Conservation (phyloP, 1,140 invertebrate species). For the Aphis gossypii region DNA sequence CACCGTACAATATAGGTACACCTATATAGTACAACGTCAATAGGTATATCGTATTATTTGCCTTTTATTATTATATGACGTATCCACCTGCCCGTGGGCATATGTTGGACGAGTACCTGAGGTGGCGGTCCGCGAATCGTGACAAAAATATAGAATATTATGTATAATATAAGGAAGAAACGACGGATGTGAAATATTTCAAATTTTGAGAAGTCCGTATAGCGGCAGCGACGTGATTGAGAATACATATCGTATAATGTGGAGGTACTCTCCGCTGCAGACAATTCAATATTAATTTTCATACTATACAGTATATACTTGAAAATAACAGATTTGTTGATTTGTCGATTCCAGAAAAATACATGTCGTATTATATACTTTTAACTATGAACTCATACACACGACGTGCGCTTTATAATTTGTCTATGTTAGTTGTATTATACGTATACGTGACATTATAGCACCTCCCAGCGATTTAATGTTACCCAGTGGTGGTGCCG, state of each 20-base stretch:
- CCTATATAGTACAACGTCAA: neutral
- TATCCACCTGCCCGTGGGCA: neutral
- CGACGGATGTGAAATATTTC: neutral
- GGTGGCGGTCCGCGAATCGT: neutral
- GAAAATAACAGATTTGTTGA: neutral
- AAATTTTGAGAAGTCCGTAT: neutral
- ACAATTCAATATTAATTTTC: neutral
- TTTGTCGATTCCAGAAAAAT: neutral
- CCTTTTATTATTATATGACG: neutral
- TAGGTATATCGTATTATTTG: neutral
- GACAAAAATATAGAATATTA: neutral
- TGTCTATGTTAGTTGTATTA: no score
- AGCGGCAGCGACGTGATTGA: no score
- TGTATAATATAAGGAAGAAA: neutral
- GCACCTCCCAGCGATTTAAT: no score
- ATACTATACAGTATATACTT: neutral
- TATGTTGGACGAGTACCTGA: neutral
- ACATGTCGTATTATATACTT: neutral
- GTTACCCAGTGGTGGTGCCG: no score
- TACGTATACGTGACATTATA: no score
- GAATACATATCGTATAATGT: neutral
- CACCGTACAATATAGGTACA: neutral
- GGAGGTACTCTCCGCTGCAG: neutral
- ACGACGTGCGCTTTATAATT: no score
- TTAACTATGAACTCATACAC: neutral